A percentile compares a stretch with the other conserved stretches of the same genome.
These are phyloP conservation scores for Aphidoletes aphidimyza DNA, from an alignment of 2,888 invertebrate species.

Conservation along the genomic window DNA sequence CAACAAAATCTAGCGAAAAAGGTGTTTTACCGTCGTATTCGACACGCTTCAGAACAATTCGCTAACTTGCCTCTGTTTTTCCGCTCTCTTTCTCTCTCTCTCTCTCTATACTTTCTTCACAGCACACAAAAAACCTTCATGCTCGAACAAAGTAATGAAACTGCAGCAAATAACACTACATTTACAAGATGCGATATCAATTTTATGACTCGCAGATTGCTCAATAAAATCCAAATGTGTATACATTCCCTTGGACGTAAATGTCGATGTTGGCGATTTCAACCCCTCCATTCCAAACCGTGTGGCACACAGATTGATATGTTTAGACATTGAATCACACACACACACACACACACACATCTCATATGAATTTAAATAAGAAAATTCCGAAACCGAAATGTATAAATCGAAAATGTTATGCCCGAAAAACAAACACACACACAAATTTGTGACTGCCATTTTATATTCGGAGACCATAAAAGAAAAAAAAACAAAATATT, in stretches of 20 bases:
- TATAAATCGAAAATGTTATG: too few relatives aligned
- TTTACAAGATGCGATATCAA: conserved; percentile 31
- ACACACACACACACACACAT: too few relatives aligned
- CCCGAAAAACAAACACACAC: not conserved
- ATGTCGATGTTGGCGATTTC: too few relatives aligned
- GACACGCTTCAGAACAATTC: not conserved
- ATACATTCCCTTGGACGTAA: not conserved
- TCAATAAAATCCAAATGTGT: conserved; percentile 26
- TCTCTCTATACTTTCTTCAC: too few relatives aligned
- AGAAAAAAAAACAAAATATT: not conserved
- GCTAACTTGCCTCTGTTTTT: not conserved
- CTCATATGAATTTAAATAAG: too few relatives aligned
- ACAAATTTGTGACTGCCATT: not conserved
- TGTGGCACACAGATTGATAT: too few relatives aligned
- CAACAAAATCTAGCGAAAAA: not conserved
- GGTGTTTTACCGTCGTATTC: not conserved
- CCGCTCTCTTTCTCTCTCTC: too few relatives aligned
- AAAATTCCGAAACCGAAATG: too few relatives aligned
- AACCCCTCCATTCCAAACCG: too few relatives aligned
- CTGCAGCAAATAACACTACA: not conserved
- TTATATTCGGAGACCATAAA: too few relatives aligned
- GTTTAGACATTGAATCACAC: too few relatives aligned
- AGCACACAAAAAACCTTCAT: not conserved
- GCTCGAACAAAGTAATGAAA: not conserved
- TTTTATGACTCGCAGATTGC: conserved; percentile 1